A percentile compares a stretch with the other conserved stretches of the same genome.
These are phyloP conservation scores for Brenthis daphne DNA, from an alignment of 2,888 invertebrate species.

Conservation along the genomic window DNA sequence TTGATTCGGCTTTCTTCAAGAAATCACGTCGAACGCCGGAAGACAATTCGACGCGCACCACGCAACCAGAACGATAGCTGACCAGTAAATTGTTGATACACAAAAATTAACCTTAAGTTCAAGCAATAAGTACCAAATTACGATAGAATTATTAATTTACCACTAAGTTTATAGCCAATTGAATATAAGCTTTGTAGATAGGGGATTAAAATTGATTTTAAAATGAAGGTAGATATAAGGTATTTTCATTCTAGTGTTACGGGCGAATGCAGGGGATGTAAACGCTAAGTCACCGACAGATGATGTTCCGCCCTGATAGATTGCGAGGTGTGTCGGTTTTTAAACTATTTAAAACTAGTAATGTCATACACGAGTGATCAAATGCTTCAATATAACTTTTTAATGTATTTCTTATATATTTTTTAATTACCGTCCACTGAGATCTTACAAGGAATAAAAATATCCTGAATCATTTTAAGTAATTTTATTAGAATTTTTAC, in stretches of 20 bases:
- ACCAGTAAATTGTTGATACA: conserved; percentile 16
- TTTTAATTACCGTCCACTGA: neutral
- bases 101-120: conserved; percentile 43
- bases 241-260: conserved; percentile 65
- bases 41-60: conserved; percentile 76
- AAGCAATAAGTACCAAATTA: conserved; percentile 27
- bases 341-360: conserved; percentile 32
- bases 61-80: conserved; percentile 65
- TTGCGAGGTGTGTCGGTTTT: conserved; percentile 43
- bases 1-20: conserved; percentile 78
- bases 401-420: neutral
- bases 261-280: conserved; percentile 63
- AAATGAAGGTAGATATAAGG: conserved; percentile 33
- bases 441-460: neutral
- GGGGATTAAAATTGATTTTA: conserved; percentile 41
- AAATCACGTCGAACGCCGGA: conserved; percentile 80
- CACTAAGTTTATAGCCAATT: neutral
- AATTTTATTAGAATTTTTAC: no score
- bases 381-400: conserved; percentile 7
- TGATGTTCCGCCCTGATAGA: conserved; percentile 73
- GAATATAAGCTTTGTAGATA: conserved; percentile 31
- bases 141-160: neutral
- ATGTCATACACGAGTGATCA: conserved; percentile 21
- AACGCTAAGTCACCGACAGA: conserved; percentile 70
- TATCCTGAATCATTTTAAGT: no score